Base-by-base conservation (phyloP, 2,797 vertebrate genomes). In the Crocidura indochinensis region DNA sequence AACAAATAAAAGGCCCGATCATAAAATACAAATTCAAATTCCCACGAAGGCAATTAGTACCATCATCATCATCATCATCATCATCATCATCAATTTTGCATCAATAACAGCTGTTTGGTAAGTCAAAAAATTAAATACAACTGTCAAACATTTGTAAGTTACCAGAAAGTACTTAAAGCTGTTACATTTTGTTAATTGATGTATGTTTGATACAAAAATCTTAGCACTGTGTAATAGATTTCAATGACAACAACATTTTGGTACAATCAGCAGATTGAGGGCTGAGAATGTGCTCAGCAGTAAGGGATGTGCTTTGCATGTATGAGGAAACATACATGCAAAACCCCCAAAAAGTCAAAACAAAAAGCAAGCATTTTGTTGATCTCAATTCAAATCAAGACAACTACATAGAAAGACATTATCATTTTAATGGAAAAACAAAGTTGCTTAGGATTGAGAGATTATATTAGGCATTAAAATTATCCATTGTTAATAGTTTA, bases 101-200 rank as follows among this genome's bases (percentile, higher is more conserved):
- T 46, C 46, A 79, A 51, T 14, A 69, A 90, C n/a, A 94, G 77
- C 29, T 87, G 4, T 82, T 75, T 87, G 49, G 85, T 87, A 87
- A 73, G 92, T n/a, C 92, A 95, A 88, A 90, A 92, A 95, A 92
- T n/a, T 24, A 46, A 92, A 88, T n/a, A 56, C 11, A 91, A 81
- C 24, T 49, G 64, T 10, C 85, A 94, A 92, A 87, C 26, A 81
- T 68, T 1, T 64, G 38, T 38, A 38, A 87, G 91, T 11, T 90
- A 84, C 76, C 88, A 82, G 90, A 72, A 87, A 83, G 47, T 88
- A n/a, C 44, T 84, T 80, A 73, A 87, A 90, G 91, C 87, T 94
- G 95, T 47, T 87, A 68, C 31, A 85, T 84, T 91, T 83, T 91
- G 85, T 73, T 84, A 76, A 69, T 0, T 12, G 78, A 84, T 47